Percentiles rank a stretch among this genome's conserved stretches.
phyloP scores from a whole-genome alignment of 1,140 invertebrate genomes.

The Drosophila leontia region DNA sequence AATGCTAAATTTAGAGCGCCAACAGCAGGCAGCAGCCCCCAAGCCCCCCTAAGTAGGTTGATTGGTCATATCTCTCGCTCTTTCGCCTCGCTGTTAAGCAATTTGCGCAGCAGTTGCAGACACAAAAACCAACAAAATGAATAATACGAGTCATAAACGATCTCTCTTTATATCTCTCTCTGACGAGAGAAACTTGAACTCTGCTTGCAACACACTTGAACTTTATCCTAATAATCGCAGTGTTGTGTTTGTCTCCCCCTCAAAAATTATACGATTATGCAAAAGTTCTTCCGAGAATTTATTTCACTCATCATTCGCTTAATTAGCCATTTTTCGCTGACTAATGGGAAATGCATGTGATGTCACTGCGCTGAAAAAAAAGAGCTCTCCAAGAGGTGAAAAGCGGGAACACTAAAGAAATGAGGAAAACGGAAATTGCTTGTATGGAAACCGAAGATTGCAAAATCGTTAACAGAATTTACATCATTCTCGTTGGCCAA shows the following conservation, averaged over 20 bases:
- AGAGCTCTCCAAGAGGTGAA: constrained; percentile 4
- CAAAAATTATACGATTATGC: constrained; percentile 27
- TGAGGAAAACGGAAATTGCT: constrained; percentile 38
- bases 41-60: constrained; percentile 75
- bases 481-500: constrained; percentile 37
- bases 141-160: constrained; percentile 30
- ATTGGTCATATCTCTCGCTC: constrained; percentile 76
- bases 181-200: constrained; percentile 61
- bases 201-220: constrained; percentile 57
- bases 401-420: background rate
- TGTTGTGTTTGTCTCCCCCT: background rate
- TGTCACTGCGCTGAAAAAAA: constrained; percentile 44
- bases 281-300: constrained; percentile 38
- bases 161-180: background rate
- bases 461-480: constrained; percentile 36
- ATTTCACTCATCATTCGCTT: constrained; percentile 26
- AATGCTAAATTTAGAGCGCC: constrained; percentile 80
- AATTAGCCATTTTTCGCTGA: constrained; percentile 55
- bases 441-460: constrained; percentile 16
- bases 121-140: constrained; percentile 40
- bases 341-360: constrained; percentile 65
- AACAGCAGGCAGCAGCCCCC: constrained; percentile 48
- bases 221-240: constrained; percentile 40
- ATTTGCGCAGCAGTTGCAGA: constrained; percentile 80
- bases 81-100: constrained; percentile 45